These are phyloP conservation scores for Cyclura pinguis DNA, from an alignment of 2,797 vertebrate species.

Conservation along the genomic window DNA sequence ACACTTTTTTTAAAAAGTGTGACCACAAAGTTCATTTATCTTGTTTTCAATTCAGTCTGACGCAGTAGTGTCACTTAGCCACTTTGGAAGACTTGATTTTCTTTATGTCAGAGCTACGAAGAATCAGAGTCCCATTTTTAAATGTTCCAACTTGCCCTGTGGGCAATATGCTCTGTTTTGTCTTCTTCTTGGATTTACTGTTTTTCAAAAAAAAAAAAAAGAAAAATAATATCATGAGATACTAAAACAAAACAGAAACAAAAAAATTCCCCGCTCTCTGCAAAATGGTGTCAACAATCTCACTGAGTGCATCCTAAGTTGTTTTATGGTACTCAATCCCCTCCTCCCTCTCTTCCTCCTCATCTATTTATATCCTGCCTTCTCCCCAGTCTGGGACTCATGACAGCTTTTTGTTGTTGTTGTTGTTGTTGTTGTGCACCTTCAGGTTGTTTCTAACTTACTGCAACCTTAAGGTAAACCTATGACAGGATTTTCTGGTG, in stretches of 20 bases:
- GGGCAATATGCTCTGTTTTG: constrained; percentile 76
- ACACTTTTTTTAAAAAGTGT: neutral
- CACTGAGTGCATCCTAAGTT: neutral
- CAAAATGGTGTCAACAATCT: neutral
- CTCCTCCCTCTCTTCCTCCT: no score
- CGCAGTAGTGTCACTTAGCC: constrained; percentile 70
- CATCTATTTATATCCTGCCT: no score
- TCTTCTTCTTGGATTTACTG: constrained; percentile 84
- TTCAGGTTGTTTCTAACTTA: no score
- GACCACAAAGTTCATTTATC: neutral
- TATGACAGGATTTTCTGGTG: no score
- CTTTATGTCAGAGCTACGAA: constrained; percentile 89
- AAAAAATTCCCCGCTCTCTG: neutral
- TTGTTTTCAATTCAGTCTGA: constrained; percentile 26
- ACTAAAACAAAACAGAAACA: neutral
- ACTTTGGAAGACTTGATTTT: constrained; percentile 87
- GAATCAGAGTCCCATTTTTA: constrained; percentile 91
- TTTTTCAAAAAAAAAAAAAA: constrained; percentile 27
- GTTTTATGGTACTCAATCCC: neutral
- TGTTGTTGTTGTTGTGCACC: no score
- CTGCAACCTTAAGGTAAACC: no score
- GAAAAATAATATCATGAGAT: constrained; percentile 6
- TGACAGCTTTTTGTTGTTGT: no score
- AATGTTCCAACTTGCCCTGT: constrained; percentile 92
- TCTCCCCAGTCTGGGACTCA: no score